Conservation (phyloP, 2,113 vertebrate genomes). For the Eptesicus fuscus region DNA sequence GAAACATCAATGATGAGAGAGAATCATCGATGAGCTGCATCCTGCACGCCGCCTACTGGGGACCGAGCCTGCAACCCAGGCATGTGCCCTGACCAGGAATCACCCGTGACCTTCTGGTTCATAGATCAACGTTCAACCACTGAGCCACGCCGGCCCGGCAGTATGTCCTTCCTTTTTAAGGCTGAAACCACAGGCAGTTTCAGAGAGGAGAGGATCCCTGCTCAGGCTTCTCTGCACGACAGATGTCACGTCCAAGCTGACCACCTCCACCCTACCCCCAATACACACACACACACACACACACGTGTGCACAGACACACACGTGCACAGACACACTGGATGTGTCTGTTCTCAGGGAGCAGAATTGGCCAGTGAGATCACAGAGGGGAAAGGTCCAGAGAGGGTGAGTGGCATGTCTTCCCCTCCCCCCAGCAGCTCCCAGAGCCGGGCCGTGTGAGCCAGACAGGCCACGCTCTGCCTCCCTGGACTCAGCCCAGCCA, state of each 20-base stretch:
- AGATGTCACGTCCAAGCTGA: background rate
- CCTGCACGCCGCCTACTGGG: too few relatives aligned
- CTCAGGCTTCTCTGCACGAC: too few relatives aligned
- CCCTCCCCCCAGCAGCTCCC: accelerated
- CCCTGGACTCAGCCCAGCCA: background rate
- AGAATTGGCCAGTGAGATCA: background rate
- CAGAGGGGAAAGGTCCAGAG: background rate
- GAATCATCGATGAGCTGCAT: too few relatives aligned
- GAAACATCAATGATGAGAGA: too few relatives aligned
- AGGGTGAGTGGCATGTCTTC: too few relatives aligned
- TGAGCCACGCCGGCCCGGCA: background rate
- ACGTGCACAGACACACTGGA: background rate
- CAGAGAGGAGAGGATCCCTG: background rate
- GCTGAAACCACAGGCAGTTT: background rate
- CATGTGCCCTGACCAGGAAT: too few relatives aligned
- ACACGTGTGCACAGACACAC: too few relatives aligned
- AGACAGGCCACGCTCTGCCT: background rate
- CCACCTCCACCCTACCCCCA: background rate
- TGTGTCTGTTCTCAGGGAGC: background rate
- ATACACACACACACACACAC: accelerated
- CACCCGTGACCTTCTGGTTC: too few relatives aligned
- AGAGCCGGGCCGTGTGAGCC: background rate
- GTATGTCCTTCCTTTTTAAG: background rate
- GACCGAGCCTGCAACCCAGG: too few relatives aligned
- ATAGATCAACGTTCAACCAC: too few relatives aligned